These are phyloP conservation scores for Plectropomus leopardus DNA, from an alignment of 2,113 vertebrate genomes.

Conservation along the genomic window DNA sequence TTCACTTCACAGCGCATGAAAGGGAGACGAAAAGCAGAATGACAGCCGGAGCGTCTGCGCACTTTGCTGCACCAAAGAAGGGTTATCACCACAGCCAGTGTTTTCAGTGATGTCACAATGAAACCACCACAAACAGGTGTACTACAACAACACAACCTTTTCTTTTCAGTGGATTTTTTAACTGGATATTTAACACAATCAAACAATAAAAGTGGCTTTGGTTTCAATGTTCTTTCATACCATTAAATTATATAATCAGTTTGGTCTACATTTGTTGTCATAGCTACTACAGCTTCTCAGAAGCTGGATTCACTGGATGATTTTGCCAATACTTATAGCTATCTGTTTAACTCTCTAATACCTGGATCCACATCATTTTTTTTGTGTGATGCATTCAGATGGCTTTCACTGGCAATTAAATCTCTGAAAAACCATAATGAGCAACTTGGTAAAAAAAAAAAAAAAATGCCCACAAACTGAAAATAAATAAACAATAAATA, in stretches of 20 bases:
- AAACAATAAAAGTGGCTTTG: neutral
- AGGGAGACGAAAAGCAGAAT: neutral
- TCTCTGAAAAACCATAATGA: too few species aligned
- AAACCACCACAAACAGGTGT: neutral
- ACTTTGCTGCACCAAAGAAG: neutral
- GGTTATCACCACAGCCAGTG: neutral
- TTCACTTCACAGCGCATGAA: conserved; percentile 11
- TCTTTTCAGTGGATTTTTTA: neutral
- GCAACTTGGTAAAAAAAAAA: too few species aligned
- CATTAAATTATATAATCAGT: neutral
- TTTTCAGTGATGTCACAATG: neutral
- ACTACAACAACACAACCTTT: neutral
- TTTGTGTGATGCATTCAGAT: too few species aligned
- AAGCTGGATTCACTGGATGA: too few species aligned
- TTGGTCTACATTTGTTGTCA: neutral
- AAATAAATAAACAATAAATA: too few species aligned
- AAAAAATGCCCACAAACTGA: too few species aligned
- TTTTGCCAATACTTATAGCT: neutral
- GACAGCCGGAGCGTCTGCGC: conserved; percentile 3
- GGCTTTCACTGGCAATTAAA: too few species aligned
- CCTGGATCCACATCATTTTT: too few species aligned
- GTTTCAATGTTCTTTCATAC: neutral
- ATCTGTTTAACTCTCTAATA: too few species aligned
- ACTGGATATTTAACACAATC: neutral
- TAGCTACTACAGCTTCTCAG: too few species aligned